Conservation (phyloP, 2,797 vertebrate species). For the Pangasius sanitwongsei region DNA sequence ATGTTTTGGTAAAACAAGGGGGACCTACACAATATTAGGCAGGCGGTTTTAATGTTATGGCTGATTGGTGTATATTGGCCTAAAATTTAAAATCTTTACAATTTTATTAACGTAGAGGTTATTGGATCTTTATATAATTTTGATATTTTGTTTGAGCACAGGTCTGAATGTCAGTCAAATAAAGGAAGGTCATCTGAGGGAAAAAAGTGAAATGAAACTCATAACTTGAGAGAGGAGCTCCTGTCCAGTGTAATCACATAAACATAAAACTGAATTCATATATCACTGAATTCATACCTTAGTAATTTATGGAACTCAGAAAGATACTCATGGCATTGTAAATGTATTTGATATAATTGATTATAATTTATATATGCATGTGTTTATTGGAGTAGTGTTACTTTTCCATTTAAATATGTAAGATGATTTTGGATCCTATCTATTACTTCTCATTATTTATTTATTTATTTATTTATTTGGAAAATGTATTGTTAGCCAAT, state of each 20-base stretch:
- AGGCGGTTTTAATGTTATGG: too few species aligned
- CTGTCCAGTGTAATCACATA: neutral
- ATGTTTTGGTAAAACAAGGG: too few species aligned
- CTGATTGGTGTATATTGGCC: too few species aligned
- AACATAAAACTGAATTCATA: neutral
- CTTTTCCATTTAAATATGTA: neutral
- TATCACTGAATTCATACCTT: neutral
- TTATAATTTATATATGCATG: neutral
- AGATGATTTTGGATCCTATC: neutral
- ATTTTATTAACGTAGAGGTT: neutral
- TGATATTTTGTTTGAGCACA: neutral
- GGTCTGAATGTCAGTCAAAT: neutral
- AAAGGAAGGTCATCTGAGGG: neutral
- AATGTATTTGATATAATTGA: neutral
- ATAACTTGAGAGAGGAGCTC: neutral
- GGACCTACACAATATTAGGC: too few species aligned
- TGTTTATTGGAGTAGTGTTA: neutral
- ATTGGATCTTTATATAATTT: neutral
- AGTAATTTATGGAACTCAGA: neutral
- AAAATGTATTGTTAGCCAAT: neutral
- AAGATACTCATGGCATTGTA: neutral
- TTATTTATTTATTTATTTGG: too few species aligned
- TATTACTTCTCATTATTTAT: neutral
- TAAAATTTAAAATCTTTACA: too few species aligned
- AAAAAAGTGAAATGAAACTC: neutral